Percentiles rank a stretch among this genome's conserved stretches.
Evolutionary conservation across 2,888 invertebrate species (phyloP).

Genomic region (Sinotaia quadrata): DNA sequence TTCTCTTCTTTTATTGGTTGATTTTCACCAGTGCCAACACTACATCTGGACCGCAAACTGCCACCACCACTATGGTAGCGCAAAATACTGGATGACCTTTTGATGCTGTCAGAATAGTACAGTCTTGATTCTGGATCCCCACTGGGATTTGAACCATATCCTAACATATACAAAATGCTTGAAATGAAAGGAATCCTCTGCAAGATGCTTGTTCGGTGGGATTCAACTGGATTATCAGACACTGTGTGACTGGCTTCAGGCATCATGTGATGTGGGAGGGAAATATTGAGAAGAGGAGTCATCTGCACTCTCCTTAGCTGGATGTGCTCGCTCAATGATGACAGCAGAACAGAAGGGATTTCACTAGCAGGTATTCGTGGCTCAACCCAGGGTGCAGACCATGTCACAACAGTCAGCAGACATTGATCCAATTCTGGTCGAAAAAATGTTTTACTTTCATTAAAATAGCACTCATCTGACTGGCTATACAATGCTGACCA

Average conservation of each 20-base stretch:
- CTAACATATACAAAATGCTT: slow-evolving; percentile 5
- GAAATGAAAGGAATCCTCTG: neutral
- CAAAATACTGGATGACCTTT: slow-evolving; percentile 41
- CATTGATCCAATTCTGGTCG: slow-evolving; percentile 58
- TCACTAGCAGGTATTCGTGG: slow-evolving; percentile 32
- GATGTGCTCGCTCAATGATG: slow-evolving; percentile 55
- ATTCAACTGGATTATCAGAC: neutral
- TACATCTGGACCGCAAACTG: slow-evolving; percentile 11
- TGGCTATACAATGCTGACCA: no score
- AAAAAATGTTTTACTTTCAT: no score
- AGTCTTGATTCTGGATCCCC: neutral
- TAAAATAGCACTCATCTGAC: no score
- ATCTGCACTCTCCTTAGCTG: slow-evolving; percentile 51
- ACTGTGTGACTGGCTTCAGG: neutral
- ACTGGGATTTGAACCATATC: neutral
- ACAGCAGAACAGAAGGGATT: slow-evolving; percentile 44
- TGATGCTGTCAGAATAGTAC: slow-evolving; percentile 28
- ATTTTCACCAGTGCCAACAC: slow-evolving; percentile 2
- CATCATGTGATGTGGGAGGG: slow-evolving; percentile 35
- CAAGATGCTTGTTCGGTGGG: neutral
- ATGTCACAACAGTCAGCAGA: slow-evolving; percentile 54
- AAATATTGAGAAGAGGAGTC: slow-evolving; percentile 48
- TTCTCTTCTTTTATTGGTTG: slow-evolving; percentile 19
- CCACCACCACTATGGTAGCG: slow-evolving; percentile 23
- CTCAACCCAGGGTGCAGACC: slow-evolving; percentile 29